Evolutionary conservation across 2,797 vertebrate species (phyloP).

Genomic region (Oryzias dopingdopingensis): DNA sequence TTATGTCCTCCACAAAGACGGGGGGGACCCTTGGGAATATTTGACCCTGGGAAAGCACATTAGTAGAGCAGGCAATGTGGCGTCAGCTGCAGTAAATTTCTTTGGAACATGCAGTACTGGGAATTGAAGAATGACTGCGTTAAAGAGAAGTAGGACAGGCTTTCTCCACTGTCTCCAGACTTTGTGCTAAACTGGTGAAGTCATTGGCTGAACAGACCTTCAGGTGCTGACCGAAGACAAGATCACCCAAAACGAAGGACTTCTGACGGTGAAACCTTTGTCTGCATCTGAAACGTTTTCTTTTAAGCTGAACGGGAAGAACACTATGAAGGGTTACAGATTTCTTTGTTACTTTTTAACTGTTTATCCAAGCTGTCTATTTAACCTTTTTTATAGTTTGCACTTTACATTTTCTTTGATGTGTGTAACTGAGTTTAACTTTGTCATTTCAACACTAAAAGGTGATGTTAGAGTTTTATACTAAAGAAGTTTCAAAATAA

Average conservation of each 20-base stretch:
- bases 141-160: no score
- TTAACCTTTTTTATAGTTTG: conserved; percentile 53
- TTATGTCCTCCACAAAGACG: no score
- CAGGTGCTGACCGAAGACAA: neutral
- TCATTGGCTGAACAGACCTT: neutral
- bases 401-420: conserved; percentile 68
- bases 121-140: neutral
- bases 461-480: neutral
- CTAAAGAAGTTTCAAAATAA: conserved; percentile 14
- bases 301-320: conserved; percentile 36
- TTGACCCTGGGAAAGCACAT: no score
- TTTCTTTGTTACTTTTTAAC: conserved; percentile 23
- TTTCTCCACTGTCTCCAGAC: neutral
- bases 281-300: conserved; percentile 4
- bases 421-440: conserved; percentile 36
- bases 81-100: no score
- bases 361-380: conserved; percentile 17
- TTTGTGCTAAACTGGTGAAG: neutral
- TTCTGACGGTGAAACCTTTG: neutral
- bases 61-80: no score
- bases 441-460: conserved; percentile 52
- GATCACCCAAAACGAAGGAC: neutral
- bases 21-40: no score
- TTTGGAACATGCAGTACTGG: no score
- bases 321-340: conserved; percentile 45